Conservation (phyloP, 2,888 invertebrate genomes). For the Fragum fragum region DNA sequence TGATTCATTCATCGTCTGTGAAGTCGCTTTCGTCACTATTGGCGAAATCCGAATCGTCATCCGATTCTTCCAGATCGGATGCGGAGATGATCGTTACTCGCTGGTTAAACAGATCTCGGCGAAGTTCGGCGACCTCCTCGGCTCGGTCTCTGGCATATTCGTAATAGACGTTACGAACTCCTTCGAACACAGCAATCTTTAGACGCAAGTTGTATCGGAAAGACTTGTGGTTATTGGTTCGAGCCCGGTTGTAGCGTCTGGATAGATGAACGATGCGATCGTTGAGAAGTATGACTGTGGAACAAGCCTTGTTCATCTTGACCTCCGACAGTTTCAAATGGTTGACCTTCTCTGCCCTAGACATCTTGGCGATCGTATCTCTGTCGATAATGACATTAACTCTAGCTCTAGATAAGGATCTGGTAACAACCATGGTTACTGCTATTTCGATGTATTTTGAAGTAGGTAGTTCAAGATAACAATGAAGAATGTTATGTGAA, state of each 20-base stretch:
- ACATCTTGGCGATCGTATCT: not conserved
- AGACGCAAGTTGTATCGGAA: conserved; percentile 60
- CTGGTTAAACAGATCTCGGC: conserved; percentile 60
- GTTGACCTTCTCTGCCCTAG: conserved; percentile 21
- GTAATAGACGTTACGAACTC: conserved; percentile 62
- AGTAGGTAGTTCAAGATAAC: not conserved
- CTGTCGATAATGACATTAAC: not conserved
- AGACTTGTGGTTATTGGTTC: conserved; percentile 49
- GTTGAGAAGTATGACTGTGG: conserved; percentile 60
- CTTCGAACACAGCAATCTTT: conserved; percentile 58
- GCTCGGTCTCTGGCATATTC: conserved; percentile 62
- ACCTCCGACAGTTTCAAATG: conserved; percentile 39
- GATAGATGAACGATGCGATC: conserved; percentile 59
- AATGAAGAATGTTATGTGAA: not conserved
- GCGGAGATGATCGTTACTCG: conserved; percentile 54
- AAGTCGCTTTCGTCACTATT: conserved; percentile 14
- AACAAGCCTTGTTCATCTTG: conserved; percentile 52
- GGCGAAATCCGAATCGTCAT: conserved; percentile 16
- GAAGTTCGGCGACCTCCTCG: conserved; percentile 59
- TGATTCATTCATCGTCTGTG: not conserved
- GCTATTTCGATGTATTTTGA: not conserved
- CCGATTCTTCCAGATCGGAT: conserved; percentile 27
- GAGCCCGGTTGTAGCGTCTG: conserved; percentile 51
- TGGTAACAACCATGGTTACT: conserved; percentile 10
- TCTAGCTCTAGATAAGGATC: not conserved